These are phyloP conservation scores for Diadema setosum DNA, from an alignment of 35 echinoderm and acorn worm genomes.

Conservation along the genomic window DNA sequence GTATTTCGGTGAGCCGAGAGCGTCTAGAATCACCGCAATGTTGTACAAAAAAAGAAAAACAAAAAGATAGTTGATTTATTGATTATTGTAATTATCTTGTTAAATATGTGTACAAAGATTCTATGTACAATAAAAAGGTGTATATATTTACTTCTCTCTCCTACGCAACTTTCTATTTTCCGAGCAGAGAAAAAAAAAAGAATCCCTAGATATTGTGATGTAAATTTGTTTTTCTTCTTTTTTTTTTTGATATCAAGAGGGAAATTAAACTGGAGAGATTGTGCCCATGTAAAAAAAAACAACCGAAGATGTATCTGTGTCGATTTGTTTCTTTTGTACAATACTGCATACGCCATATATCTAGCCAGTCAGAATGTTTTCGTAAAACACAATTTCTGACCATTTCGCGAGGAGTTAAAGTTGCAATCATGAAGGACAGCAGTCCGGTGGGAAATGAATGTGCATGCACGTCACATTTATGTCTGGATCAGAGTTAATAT, in stretches of 20 bases:
- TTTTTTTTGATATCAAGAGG: conserved; percentile 3
- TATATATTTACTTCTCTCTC: not conserved
- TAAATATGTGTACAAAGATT: not conserved
- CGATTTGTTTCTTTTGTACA: not conserved
- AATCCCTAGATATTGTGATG: not conserved
- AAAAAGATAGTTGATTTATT: conserved; percentile 9
- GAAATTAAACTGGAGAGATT: not conserved
- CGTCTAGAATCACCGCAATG: not conserved
- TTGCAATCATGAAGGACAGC: no score
- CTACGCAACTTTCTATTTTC: conserved; percentile 10
- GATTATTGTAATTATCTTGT: conserved; percentile 7
- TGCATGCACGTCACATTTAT: no score
- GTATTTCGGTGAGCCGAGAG: not conserved
- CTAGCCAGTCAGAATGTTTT: no score
- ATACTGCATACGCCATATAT: no score
- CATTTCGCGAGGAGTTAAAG: no score
- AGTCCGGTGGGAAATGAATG: no score
- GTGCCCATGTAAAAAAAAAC: conserved; percentile 3
- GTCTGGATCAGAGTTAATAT: no score
- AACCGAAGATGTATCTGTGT: no score
- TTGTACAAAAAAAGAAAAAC: not conserved
- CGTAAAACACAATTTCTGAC: no score
- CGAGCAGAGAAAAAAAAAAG: not conserved
- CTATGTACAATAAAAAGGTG: not conserved
- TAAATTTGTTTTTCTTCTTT: conserved; percentile 5